A percentile compares a stretch with the other conserved stretches of the same genome.
Conservation (phyloP, 2,113 vertebrate genomes). For the Pygathrix nemaeus region DNA sequence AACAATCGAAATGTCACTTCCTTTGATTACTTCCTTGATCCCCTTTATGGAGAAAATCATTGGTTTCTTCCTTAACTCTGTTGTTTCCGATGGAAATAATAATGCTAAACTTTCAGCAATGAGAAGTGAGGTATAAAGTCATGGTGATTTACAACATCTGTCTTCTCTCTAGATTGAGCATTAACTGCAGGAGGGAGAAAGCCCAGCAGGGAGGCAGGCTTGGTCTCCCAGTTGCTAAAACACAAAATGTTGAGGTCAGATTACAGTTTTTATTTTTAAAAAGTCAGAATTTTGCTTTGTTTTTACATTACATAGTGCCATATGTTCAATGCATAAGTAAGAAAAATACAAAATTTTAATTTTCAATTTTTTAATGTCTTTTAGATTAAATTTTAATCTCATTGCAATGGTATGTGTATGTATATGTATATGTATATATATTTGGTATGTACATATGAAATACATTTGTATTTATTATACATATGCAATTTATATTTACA, state of each 20-base stretch:
- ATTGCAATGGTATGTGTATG: background rate
- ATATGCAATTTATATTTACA: too few species aligned
- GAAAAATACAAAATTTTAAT: background rate
- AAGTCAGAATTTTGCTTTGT: background rate
- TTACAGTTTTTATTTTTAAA: background rate
- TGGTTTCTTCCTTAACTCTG: background rate
- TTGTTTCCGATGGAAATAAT: background rate
- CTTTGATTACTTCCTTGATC: background rate
- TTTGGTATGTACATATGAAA: too few species aligned
- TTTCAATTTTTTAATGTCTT: background rate
- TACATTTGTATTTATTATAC: too few species aligned
- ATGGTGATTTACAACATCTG: accelerated
- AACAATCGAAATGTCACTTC: background rate
- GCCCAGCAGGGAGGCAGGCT: accelerated
- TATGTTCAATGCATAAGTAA: background rate
- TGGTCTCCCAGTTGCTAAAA: background rate
- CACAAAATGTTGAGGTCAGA: background rate
- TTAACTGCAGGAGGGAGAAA: background rate
- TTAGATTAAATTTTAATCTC: background rate
- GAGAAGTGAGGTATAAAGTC: background rate
- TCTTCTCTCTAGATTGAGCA: background rate
- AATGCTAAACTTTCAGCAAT: background rate
- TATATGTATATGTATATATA: too few species aligned
- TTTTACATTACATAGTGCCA: background rate
- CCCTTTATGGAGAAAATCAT: background rate